Percentiles rank a stretch among this genome's conserved stretches.
These are phyloP conservation scores for Trachymyrmex cornetzi DNA, from an alignment of 1,140 invertebrate genomes.

Conservation along the genomic window DNA sequence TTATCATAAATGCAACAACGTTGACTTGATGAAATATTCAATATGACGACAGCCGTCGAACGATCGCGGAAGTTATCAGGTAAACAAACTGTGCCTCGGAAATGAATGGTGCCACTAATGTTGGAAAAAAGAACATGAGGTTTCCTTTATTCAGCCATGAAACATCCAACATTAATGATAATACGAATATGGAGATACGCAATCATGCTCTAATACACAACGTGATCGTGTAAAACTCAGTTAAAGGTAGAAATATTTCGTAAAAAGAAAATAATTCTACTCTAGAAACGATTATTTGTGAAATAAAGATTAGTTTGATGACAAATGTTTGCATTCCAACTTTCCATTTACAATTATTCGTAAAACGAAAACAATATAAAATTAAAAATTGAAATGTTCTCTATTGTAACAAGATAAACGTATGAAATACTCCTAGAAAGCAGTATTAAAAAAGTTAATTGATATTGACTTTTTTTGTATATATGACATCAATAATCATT, in stretches of 20 bases:
- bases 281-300: background rate
- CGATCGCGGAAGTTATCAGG: conserved; percentile 20
- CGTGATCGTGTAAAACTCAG: background rate
- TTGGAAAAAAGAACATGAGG: conserved; percentile 26
- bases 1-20: conserved; percentile 72
- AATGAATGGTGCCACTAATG: conserved; percentile 68
- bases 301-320: conserved; percentile 14
- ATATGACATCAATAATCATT: background rate
- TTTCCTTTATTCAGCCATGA: conserved; percentile 60
- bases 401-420: background rate
- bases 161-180: conserved; percentile 60
- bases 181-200: conserved; percentile 54
- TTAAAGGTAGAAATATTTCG: conserved; percentile 20
- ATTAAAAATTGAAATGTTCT: background rate
- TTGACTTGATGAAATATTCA: conserved; percentile 74
- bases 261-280: conserved; percentile 7
- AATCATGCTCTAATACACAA: background rate
- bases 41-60: conserved; percentile 5
- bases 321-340: background rate
- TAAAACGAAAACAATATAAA: background rate
- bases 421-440: background rate
- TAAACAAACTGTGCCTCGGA: conserved; percentile 39
- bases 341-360: background rate
- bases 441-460: background rate
- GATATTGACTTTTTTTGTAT: background rate